These are phyloP conservation scores for Nectonema munidae DNA, from an alignment of 2,888 invertebrate species.

Conservation along the genomic window DNA sequence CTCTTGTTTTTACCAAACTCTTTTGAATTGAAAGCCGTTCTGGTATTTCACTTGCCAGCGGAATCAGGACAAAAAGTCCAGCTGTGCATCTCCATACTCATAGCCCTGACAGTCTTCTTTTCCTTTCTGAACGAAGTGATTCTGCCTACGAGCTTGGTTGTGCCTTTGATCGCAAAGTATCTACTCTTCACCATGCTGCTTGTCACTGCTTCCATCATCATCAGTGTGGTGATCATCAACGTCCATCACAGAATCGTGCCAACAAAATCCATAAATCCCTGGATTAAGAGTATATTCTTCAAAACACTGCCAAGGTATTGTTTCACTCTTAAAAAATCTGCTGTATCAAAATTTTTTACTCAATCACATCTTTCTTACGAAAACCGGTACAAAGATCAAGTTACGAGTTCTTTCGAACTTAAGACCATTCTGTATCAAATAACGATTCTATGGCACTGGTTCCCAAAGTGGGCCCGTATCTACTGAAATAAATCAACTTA, in stretches of 20 bases:
- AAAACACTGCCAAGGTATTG: constrained; percentile 58
- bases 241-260: constrained; percentile 52
- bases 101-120: constrained; percentile 94
- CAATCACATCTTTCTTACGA: too few species aligned
- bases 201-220: constrained; percentile 37
- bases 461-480: background rate
- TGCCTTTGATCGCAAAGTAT: constrained; percentile 40
- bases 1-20: too few species aligned
- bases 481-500: background rate
- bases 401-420: too few species aligned
- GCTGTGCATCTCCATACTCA: constrained; percentile 82
- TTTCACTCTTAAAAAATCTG: too few species aligned
- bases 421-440: too few species aligned
- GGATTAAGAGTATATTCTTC: constrained; percentile 52
- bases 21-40: too few species aligned
- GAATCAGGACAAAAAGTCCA: constrained; percentile 96
- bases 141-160: constrained; percentile 67
- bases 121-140: constrained; percentile 66
- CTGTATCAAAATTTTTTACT: too few species aligned
- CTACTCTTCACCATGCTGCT: constrained; percentile 77
- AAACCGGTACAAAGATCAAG: too few species aligned
- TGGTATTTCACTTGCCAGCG: constrained; percentile 81
- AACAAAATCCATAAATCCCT: constrained; percentile 66
- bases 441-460: background rate
- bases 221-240: constrained; percentile 33